These are phyloP conservation scores for Brachypodius melanocephalos DNA, from an alignment of 2,113 vertebrate genomes.

Conservation along the genomic window DNA sequence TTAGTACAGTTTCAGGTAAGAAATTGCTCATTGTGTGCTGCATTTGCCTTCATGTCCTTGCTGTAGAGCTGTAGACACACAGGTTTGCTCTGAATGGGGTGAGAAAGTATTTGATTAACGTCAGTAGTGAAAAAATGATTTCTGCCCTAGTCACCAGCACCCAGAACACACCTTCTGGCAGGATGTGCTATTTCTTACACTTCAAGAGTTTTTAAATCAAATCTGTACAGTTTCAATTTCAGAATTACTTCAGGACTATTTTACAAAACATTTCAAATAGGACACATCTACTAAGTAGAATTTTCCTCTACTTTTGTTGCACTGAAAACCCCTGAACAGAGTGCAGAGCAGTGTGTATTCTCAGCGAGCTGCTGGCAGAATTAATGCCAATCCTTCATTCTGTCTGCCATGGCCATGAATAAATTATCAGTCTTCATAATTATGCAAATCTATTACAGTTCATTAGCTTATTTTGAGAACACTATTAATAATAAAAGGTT, in stretches of 20 bases:
- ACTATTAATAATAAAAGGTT: conserved; percentile 54
- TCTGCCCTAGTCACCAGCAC: neutral
- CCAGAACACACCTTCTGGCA: neutral
- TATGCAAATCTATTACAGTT: conserved; percentile 49
- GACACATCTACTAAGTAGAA: neutral
- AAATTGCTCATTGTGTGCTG: neutral
- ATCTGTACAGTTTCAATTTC: neutral
- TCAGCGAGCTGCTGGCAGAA: neutral
- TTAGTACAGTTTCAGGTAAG: neutral
- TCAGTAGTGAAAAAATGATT: neutral
- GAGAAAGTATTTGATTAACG: neutral
- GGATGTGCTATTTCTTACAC: neutral
- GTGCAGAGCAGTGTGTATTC: neutral
- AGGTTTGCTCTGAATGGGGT: neutral
- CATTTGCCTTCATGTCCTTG: neutral
- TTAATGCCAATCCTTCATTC: neutral
- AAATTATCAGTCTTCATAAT: conserved; percentile 37
- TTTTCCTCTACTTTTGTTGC: neutral
- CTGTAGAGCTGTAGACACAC: neutral
- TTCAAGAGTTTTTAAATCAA: neutral
- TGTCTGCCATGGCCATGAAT: conserved; percentile 9
- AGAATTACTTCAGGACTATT: neutral
- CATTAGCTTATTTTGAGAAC: conserved; percentile 56
- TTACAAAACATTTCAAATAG: neutral
- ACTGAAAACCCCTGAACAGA: neutral